Conservation (phyloP, 2,888 invertebrate species). For the Synergus japonicus region DNA sequence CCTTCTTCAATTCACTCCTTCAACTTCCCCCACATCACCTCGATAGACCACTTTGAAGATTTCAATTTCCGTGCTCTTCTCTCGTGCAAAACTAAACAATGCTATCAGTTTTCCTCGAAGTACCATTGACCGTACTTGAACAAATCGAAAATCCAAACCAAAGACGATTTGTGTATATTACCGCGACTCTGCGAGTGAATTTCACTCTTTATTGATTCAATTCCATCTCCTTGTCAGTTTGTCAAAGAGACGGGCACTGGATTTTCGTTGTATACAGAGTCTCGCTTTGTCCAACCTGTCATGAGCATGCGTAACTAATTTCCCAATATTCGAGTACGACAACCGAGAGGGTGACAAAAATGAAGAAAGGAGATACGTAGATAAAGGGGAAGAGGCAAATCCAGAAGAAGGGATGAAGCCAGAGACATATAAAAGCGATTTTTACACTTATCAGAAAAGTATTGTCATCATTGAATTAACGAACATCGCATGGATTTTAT, state of each 20-base stretch:
- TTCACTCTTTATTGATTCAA: conserved; percentile 38
- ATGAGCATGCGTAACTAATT: conserved; percentile 70
- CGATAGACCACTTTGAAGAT: conserved; percentile 28
- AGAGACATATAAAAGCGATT: conserved; percentile 16
- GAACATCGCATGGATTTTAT: conserved; percentile 55
- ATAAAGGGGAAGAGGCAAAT: conserved; percentile 46
- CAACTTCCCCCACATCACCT: conserved; percentile 19
- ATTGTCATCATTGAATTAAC: conserved; percentile 26
- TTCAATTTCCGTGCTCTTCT: conserved; percentile 37
- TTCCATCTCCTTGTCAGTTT: conserved; percentile 37
- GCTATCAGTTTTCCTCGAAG: conserved; percentile 36
- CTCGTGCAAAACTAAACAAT: conserved; percentile 34
- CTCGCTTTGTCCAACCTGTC: conserved; percentile 67
- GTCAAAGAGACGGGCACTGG: conserved; percentile 29
- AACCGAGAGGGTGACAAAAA: conserved; percentile 12
- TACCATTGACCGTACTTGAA: conserved; percentile 39
- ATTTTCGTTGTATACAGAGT: conserved; percentile 41
- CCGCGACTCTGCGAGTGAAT: conserved; percentile 38
- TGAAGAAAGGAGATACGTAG: conserved; percentile 8
- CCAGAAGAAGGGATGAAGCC: conserved; percentile 48
- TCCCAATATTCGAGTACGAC: conserved; percentile 56
- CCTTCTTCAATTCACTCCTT: conserved; percentile 15
- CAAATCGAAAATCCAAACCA: conserved; percentile 35
- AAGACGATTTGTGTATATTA: conserved; percentile 38
- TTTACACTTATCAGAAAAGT: not conserved